Evolutionary conservation across 2,113 vertebrate species (phyloP), one percentile per base, ranked within the genome.

Genomic region (Sisor rabdophorus): DNA sequence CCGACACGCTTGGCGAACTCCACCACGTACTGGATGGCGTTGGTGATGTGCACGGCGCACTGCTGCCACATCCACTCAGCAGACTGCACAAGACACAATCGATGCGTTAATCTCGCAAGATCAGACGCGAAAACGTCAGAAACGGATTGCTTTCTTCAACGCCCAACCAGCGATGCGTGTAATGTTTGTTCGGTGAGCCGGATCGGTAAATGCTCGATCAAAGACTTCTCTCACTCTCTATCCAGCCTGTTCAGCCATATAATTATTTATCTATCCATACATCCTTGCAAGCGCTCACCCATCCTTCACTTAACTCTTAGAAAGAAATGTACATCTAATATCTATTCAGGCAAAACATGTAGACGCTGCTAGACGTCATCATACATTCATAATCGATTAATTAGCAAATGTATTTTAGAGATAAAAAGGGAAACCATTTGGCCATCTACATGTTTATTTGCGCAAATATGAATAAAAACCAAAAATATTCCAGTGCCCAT

Each of bases 41-140:
- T 95, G 85, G 94, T 95, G 84, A 97, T 90, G 85, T 95, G 95
- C 80, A 93, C 78, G 19, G 95, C 90, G 75, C 94, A 97, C 73
- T 94, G 92, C 81, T 95, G 95, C 95, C 95, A 97, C 93, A 96
- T 95, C 78, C 82, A 87, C 85, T 96, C 95, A 0, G 94, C 93
- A 76, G 93, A 92, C 95, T 97, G 88, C 0, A 79, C 80, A 53
- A 78, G 11, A 80, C 71, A 52, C 15, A n/a, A 73, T 28, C 59
- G 32, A 48, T 47, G 36, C 11, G 69, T 78, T 65, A 78, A 56
- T 48, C 32, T 71, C 28, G 47, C 44, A 53, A 53, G n/a, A 61
- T 71, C 67, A 71, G 53, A 40, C 56, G 17, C 15, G 54, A 53
- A 63, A 10, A 53, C 50, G 28, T 71, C 58, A 44, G 48, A 19